Conservation (phyloP, 2,113 vertebrate species). For the Vulpes vulpes region DNA sequence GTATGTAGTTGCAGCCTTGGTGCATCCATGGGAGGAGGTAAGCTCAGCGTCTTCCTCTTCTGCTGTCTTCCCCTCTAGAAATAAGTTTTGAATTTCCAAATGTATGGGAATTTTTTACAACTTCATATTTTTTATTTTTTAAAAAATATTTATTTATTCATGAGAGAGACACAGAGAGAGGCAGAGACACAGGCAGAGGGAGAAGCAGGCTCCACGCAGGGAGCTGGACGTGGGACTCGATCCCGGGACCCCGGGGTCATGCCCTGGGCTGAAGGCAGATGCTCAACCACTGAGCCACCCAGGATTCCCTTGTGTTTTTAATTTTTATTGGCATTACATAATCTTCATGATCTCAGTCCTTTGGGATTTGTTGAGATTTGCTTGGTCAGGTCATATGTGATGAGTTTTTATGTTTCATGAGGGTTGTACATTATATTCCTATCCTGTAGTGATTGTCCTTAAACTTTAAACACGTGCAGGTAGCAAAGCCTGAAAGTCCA, state of each 20-base stretch:
- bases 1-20: neutral
- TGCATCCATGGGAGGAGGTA: neutral
- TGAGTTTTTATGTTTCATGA: neutral
- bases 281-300: too few species aligned
- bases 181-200: too few species aligned
- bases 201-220: too few species aligned
- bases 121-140: constrained; percentile 1
- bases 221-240: too few species aligned
- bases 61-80: neutral
- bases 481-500: neutral
- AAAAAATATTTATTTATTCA: too few species aligned
- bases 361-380: neutral
- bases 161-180: too few species aligned
- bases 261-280: too few species aligned
- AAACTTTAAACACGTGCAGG: neutral
- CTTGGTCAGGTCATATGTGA: neutral
- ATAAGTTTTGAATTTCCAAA: neutral
- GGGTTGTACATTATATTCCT: neutral
- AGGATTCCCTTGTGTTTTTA: neutral
- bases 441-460: neutral
- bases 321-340: neutral
- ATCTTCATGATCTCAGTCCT: neutral
- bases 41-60: neutral
- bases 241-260: too few species aligned
- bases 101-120: neutral